Evolutionary conservation across 2,113 vertebrate species (phyloP), one percentile per base, ranked within the genome.

Genomic region (Nicator chloris): DNA sequence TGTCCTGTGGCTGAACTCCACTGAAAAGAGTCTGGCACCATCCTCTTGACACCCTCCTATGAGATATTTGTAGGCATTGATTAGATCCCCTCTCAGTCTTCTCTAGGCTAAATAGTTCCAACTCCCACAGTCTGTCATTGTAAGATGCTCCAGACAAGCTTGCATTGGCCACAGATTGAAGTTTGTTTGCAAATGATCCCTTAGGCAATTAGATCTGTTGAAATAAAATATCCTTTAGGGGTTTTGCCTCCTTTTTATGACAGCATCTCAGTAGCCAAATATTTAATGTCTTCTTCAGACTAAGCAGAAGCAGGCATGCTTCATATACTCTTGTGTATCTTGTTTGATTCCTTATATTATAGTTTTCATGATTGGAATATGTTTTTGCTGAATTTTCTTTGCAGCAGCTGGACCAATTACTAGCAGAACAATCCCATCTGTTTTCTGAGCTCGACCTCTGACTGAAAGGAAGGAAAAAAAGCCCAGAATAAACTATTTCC

Each of bases 331-430:
- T 64, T 45, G 71, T 91, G 72, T 87, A 85, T 76, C 40, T 59
- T 90, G 60, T 73, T 77, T 94, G 80, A 82, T 93, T 82, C 71
- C 30, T 92, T 93, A 90, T 86, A 83, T 91, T 90, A 82, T 85
- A 81, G n/a, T 90, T 93, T 92, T 95, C 92, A 93, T 91, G 88
- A 90, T 68, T 79, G 51, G 76, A 94, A 84, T 93, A 87, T 92
- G 77, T 78, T 95, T 86, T 81, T 78, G 12, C 83, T 89, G 37
- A 78, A 90, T 51, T 94, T 96, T 91, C 94, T 96, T 93, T 96
- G 63, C 59, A 99, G 98, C 98, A 98, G 94, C 98, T 99, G 97
- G 97, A 98, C 88, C 96, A 97, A 56, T 97, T 99, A 80, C 82
- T 98, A 91, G 97, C 96, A 69, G 98, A 99, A 83, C 97, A 98